phyloP scores from a whole-genome alignment of 2,797 vertebrate species.

The Sandelia bainsii region DNA sequence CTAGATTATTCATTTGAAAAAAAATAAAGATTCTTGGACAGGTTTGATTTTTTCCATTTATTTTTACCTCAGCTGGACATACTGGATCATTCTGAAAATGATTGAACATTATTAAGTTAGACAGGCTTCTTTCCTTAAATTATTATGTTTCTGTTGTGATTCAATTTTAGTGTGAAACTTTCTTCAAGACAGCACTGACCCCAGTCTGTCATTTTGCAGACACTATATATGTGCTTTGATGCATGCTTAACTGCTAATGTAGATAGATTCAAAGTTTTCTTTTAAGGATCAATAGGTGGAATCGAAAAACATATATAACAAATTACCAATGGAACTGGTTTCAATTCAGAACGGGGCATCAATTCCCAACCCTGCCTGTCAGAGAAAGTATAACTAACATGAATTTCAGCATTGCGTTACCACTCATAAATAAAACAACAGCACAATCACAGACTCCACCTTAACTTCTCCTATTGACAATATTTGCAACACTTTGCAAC shows the following conservation, averaged over 20 bases:
- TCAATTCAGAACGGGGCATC: slow-evolving; percentile 18
- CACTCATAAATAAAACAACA: slow-evolving; percentile 73
- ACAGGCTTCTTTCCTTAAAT: not conserved
- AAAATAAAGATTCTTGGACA: not conserved
- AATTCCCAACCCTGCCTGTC: slow-evolving; percentile 27
- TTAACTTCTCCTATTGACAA: slow-evolving; percentile 55
- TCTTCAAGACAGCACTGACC: not conserved
- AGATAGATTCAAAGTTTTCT: slow-evolving; percentile 15
- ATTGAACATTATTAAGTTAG: slow-evolving; percentile 5
- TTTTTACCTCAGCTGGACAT: not conserved
- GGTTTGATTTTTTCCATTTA: not conserved
- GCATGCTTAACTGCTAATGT: not conserved
- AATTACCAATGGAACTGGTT: slow-evolving; percentile 31
- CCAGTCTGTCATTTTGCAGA: slow-evolving; percentile 8
- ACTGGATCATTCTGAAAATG: slow-evolving; percentile 5
- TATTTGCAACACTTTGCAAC: slow-evolving; percentile 51
- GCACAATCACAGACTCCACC: slow-evolving; percentile 51
- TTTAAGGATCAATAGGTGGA: slow-evolving; percentile 33
- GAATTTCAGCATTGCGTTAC: slow-evolving; percentile 59
- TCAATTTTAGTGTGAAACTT: not conserved
- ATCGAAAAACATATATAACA: slow-evolving; percentile 36
- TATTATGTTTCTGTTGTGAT: not conserved
- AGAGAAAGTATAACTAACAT: slow-evolving; percentile 37
- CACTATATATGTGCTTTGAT: not conserved
- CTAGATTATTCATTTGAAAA: not conserved